A percentile compares a stretch with the other conserved stretches of the same genome.
These are phyloP conservation scores for Scaptomyza tumidula DNA, from an alignment of 2,888 invertebrate species.

Conservation along the genomic window DNA sequence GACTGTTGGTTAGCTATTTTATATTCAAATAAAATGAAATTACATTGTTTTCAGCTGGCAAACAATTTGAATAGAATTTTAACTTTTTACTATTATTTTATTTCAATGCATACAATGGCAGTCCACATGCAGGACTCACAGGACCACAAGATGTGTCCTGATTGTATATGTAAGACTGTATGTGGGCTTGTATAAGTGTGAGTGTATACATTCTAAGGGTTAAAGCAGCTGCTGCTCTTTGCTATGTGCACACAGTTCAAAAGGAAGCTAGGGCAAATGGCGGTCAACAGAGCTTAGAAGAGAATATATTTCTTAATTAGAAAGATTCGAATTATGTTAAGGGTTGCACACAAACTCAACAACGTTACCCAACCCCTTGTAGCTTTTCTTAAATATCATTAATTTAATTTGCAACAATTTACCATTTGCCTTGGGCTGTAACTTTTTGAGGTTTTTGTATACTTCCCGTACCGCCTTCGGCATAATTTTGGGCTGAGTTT, in stretches of 20 bases:
- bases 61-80: constrained; percentile 82
- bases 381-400: constrained; percentile 71
- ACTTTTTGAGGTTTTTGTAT: constrained; percentile 21
- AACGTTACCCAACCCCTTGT: background rate
- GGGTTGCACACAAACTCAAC: constrained; percentile 52
- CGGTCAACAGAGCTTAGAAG: constrained; percentile 58
- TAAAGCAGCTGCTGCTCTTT: constrained; percentile 62
- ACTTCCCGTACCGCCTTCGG: constrained; percentile 1
- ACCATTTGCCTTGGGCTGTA: constrained; percentile 61
- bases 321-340: constrained; percentile 69
- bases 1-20: constrained; percentile 65
- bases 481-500: constrained; percentile 16
- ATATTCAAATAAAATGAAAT: constrained; percentile 82
- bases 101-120: constrained; percentile 74
- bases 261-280: constrained; percentile 52
- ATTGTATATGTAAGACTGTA: constrained; percentile 4
- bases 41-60: constrained; percentile 82
- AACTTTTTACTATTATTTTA: constrained; percentile 83
- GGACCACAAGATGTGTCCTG: constrained; percentile 55
- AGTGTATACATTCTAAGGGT: constrained; percentile 38
- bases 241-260: constrained; percentile 24
- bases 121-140: constrained; percentile 46
- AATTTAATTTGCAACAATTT: constrained; percentile 72
- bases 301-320: constrained; percentile 76
- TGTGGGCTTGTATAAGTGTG: constrained; percentile 14